phyloP scores from a whole-genome alignment of 2,888 invertebrate species.

The Mimachlamys varia region DNA sequence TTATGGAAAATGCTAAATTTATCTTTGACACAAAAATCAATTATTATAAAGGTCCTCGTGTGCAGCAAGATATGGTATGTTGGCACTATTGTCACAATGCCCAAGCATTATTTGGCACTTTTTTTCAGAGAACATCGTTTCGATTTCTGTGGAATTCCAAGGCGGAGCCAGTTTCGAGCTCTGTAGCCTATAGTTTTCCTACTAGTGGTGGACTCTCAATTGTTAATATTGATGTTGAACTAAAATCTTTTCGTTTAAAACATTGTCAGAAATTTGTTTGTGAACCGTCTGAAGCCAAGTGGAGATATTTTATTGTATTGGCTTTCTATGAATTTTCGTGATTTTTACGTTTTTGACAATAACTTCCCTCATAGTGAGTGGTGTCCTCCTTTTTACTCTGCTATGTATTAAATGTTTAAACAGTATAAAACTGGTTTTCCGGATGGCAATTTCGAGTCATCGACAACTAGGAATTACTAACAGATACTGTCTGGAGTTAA shows the following conservation, averaged over 20 bases:
- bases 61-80: constrained; percentile 42
- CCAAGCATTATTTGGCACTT: not conserved
- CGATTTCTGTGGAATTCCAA: not conserved
- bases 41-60: constrained; percentile 36
- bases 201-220: not conserved
- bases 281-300: not conserved
- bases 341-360: not conserved
- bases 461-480: too few relatives aligned
- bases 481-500: too few relatives aligned
- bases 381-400: too few relatives aligned
- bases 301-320: not conserved
- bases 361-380: too few relatives aligned
- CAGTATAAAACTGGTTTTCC: too few relatives aligned
- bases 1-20: constrained; percentile 29
- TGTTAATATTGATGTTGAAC: not conserved
- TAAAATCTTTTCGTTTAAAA: not conserved
- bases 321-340: not conserved
- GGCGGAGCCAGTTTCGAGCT: not conserved
- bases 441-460: too few relatives aligned
- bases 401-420: too few relatives aligned
- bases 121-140: constrained; percentile 1
- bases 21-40: constrained; percentile 36
- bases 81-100: constrained; percentile 9
- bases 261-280: not conserved
- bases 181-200: not conserved